phyloP scores from a whole-genome alignment of 2,888 invertebrate genomes.

The Ophion costatus region DNA sequence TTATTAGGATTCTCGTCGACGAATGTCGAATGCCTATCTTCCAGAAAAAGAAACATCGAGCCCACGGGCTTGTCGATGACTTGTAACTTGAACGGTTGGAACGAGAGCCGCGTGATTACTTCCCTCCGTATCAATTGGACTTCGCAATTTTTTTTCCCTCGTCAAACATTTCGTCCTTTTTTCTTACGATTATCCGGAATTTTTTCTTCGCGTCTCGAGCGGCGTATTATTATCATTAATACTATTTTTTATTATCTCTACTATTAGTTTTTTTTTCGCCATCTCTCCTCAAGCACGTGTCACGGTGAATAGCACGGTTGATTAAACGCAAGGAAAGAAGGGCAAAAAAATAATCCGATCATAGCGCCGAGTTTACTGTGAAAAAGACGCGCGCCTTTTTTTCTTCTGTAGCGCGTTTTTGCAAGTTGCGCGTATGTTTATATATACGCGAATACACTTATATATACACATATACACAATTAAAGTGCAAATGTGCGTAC shows the following conservation, averaged over 20 bases:
- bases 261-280: conserved; percentile 13
- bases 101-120: neutral
- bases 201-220: neutral
- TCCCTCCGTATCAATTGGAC: neutral
- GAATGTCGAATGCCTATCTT: conserved; percentile 18
- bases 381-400: conserved; percentile 23
- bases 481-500: conserved; percentile 57
- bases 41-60: neutral
- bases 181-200: neutral
- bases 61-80: neutral
- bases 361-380: conserved; percentile 31
- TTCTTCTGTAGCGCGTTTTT: conserved; percentile 32
- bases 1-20: conserved; percentile 37
- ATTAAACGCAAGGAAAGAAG: conserved; percentile 49
- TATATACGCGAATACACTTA: conserved; percentile 46
- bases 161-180: neutral
- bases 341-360: conserved; percentile 34
- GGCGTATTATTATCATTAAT: conserved; percentile 19
- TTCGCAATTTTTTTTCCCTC: neutral
- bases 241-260: neutral
- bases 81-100: neutral
- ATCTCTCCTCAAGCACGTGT: neutral
- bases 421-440: conserved; percentile 63
- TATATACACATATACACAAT: conserved; percentile 6
- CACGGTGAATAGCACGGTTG: conserved; percentile 40